Evolutionary conservation across 2,113 vertebrate genomes (phyloP).

Genomic region (Paracyprichromis sp.): DNA sequence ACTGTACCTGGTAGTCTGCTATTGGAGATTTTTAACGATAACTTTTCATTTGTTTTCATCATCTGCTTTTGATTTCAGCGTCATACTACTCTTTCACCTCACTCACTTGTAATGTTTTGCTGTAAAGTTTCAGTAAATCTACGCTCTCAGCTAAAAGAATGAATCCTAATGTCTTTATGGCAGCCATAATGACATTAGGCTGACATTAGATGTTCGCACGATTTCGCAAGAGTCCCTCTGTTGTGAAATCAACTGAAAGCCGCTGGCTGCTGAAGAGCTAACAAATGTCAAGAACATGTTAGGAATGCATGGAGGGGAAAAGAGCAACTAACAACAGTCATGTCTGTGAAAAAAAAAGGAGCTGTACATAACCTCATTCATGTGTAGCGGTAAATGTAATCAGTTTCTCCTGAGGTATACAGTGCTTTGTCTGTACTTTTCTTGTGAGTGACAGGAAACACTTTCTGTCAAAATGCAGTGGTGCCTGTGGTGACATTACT

Average conservation of each 20-base stretch:
- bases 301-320: background rate
- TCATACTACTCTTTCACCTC: background rate
- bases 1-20: background rate
- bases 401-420: background rate
- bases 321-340: background rate
- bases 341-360: background rate
- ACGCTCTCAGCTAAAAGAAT: background rate
- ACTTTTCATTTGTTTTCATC: background rate
- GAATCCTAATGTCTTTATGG: background rate
- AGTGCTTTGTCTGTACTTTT: background rate
- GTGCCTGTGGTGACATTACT: background rate
- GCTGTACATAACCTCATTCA: background rate
- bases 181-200: background rate
- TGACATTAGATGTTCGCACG: too few species aligned
- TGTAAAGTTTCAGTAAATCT: background rate
- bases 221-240: background rate
- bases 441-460: slow-evolving; percentile 9
- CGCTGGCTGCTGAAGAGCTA: background rate
- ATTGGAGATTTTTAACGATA: background rate
- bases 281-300: background rate
- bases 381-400: background rate
- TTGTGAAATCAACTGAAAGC: background rate
- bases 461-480: background rate
- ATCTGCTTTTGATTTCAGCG: background rate
- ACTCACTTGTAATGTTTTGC: background rate